phyloP scores from a whole-genome alignment of 2,888 invertebrate species.

The Volucella inanis region DNA sequence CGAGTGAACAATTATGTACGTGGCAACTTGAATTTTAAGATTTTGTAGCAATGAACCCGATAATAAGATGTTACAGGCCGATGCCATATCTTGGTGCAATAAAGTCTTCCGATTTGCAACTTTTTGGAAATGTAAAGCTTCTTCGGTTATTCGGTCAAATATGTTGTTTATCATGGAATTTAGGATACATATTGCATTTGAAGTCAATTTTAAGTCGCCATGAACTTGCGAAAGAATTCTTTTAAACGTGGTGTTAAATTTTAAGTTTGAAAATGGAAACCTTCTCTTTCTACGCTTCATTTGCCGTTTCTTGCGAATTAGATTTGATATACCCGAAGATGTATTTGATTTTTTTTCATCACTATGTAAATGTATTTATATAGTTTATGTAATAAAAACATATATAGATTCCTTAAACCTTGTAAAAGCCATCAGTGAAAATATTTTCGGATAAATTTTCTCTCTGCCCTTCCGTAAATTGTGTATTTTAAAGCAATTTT shows the following conservation, averaged over 20 bases:
- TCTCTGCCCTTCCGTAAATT: too few species aligned
- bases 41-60: not conserved
- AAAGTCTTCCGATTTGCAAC: constrained; percentile 4
- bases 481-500: not conserved
- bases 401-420: too few species aligned
- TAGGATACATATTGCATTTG: constrained; percentile 5
- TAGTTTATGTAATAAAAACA: too few species aligned
- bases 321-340: not conserved
- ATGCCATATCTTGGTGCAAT: constrained; percentile 41
- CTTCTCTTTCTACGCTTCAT: not conserved
- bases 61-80: constrained; percentile 22
- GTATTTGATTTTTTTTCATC: not conserved
- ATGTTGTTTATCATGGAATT: constrained; percentile 44
- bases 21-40: constrained; percentile 27
- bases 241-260: constrained; percentile 12
- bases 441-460: too few species aligned
- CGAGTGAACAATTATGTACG: not conserved
- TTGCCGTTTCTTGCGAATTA: not conserved
- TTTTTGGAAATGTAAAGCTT: constrained; percentile 29
- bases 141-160: constrained; percentile 15
- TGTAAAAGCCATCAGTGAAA: too few species aligned
- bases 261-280: not conserved
- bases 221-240: not conserved
- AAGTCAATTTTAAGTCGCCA: not conserved
- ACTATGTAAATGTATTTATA: too few species aligned